phyloP scores from a whole-genome alignment of 2,797 vertebrate species.

The Cynodonichthys magdalenae region DNA sequence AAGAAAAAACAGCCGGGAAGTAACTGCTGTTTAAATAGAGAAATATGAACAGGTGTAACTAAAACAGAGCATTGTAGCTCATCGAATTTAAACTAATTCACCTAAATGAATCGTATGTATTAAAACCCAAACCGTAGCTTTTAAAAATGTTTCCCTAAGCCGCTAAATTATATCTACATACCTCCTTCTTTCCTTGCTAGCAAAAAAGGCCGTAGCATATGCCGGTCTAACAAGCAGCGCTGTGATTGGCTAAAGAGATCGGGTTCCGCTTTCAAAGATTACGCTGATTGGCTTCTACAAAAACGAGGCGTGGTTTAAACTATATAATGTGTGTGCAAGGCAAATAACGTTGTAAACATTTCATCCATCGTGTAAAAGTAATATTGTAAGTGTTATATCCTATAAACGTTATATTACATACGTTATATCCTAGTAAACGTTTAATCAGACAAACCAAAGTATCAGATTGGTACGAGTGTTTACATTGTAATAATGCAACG shows the following conservation, averaged over 20 bases:
- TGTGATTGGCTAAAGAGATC: slow-evolving; percentile 50
- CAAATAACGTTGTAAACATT: neutral
- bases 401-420: no score
- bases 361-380: no score
- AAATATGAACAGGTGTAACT: neutral
- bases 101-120: neutral
- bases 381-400: no score
- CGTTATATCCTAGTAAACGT: no score
- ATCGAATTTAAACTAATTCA: neutral
- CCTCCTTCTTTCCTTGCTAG: slow-evolving; percentile 59
- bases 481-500: neutral
- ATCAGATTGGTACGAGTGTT: neutral
- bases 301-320: slow-evolving; percentile 22
- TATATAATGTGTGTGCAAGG: slow-evolving; percentile 34
- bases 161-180: slow-evolving; percentile 38
- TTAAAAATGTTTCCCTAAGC: slow-evolving; percentile 11
- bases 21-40: neutral
- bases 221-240: slow-evolving; percentile 46
- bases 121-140: slow-evolving; percentile 11
- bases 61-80: neutral
- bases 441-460: no score
- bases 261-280: neutral
- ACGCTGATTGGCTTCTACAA: slow-evolving; percentile 30
- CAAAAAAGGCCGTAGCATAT: slow-evolving; percentile 40
- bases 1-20: neutral